These are phyloP conservation scores for Ophion obscuratus DNA, from an alignment of 2,888 invertebrate species.

Conservation along the genomic window DNA sequence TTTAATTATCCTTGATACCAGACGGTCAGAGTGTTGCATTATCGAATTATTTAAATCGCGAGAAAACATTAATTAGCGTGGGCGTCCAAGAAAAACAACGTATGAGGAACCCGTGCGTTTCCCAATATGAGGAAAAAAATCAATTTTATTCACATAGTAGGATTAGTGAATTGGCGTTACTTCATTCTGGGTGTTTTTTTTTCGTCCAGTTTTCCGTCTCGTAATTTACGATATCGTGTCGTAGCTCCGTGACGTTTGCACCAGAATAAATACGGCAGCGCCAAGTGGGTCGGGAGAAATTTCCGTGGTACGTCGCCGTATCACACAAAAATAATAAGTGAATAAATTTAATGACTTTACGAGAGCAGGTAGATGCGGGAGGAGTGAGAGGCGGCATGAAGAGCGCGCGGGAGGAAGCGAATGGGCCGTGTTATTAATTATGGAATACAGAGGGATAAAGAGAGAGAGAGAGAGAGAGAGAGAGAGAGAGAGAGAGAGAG, in stretches of 20 bases:
- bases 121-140: constrained; percentile 25
- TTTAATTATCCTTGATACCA: neutral
- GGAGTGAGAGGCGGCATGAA: constrained; percentile 15
- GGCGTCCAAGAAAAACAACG: neutral
- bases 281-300: constrained; percentile 54
- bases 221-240: constrained; percentile 43
- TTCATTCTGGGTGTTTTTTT: neutral
- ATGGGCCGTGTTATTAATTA: constrained; percentile 66
- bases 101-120: neutral
- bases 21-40: neutral
- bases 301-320: constrained; percentile 53
- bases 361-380: constrained; percentile 58
- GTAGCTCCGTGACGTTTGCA: constrained; percentile 41
- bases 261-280: constrained; percentile 20
- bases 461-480: constrained; percentile 28
- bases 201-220: neutral
- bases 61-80: constrained; percentile 1
- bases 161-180: constrained; percentile 22
- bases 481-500: constrained; percentile 58
- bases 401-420: constrained; percentile 44
- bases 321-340: constrained; percentile 69
- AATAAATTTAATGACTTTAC: constrained; percentile 76
- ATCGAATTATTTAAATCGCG: neutral
- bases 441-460: constrained; percentile 62
- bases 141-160: constrained; percentile 14